Percentiles rank a stretch among this genome's conserved stretches.
phyloP scores from a whole-genome alignment of 2,888 invertebrate species.

The Blera fallax region DNA sequence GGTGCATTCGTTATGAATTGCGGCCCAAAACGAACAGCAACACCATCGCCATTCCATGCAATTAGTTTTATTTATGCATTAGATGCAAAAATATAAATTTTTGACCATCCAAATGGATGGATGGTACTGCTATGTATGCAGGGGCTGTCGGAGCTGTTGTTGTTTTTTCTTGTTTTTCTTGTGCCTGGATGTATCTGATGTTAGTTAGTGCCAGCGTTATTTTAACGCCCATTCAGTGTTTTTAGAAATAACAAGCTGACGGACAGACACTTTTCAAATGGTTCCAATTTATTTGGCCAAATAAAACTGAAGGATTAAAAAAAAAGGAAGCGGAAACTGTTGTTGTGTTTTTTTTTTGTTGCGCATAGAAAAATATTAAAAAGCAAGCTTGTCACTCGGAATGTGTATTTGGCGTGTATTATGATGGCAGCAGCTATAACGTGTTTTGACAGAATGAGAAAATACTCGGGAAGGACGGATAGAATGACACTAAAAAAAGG shows the following conservation, averaged over 20 bases:
- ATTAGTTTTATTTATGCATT: constrained; percentile 73
- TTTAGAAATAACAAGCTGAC: constrained; percentile 67
- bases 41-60: constrained; percentile 63
- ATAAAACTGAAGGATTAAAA: constrained; percentile 28
- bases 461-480: constrained; percentile 54
- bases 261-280: constrained; percentile 73
- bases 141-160: constrained; percentile 15
- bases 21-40: constrained; percentile 14
- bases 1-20: constrained; percentile 48
- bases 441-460: constrained; percentile 63
- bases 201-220: constrained; percentile 72
- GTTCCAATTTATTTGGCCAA: constrained; percentile 65
- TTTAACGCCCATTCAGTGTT: constrained; percentile 61
- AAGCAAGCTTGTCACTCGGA: constrained; percentile 47
- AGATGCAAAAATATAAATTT: constrained; percentile 72
- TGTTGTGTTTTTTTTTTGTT: constrained; percentile 46
- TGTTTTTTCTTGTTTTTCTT: background rate
- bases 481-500: constrained; percentile 33
- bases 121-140: constrained; percentile 10
- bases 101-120: constrained; percentile 56
- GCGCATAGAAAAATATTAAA: constrained; percentile 64
- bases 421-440: constrained; percentile 42
- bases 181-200: constrained; percentile 40
- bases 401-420: constrained; percentile 48
- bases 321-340: background rate